Evolutionary conservation across 2,888 invertebrate species (phyloP), one percentile per base, ranked within the genome.

Genomic region (Agonopterix alstromeriana): DNA sequence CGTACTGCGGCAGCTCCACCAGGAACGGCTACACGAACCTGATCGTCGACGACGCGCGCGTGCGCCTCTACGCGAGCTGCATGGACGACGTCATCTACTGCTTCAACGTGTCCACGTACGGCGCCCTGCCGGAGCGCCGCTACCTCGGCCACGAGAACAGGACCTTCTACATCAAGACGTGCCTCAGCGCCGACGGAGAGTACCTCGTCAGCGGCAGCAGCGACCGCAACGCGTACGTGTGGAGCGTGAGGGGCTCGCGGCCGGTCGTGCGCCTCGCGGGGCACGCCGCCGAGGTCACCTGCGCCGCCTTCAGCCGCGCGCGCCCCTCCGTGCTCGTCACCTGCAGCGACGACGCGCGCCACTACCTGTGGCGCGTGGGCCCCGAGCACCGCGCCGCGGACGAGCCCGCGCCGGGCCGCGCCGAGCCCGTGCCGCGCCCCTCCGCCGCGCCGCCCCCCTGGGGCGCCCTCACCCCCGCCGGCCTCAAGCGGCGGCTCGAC

Each of bases 121-220:
- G 90, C 65, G 76, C 90, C 10, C 76, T 92, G 48, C 95, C 96
- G 0, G 76, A 93, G 50, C 91, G 90, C 62, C 78, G 89, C 45
- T 94, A 93, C 67, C 77, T 83, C 10, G 97, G 97, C 0, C 94
- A 96, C 73, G 91, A 93, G 61, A 95, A 94, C 75, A 90, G 91
- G 48, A 93, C 95, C 0, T 97, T 95, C 82, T 97, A 95, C 77
- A 94, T 97, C 36, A 97, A 96, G 77, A 91, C 95, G 0, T 91
- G 93, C 53, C 84, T 97, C 35, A 96, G 95, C 70, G 92, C 93
- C 0, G 96, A 97, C 78, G 93, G 94, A 3, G 83, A 89, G 54
- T 97, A 95, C 78, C 82, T 98, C 27, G 88, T 96, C 0, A 96
- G 96, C 74, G 97, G 97, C n/a, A 97, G 97, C 60, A 94, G 94